phyloP scores from a whole-genome alignment of 2,888 invertebrate species.

The Drosophila seclusa region DNA sequence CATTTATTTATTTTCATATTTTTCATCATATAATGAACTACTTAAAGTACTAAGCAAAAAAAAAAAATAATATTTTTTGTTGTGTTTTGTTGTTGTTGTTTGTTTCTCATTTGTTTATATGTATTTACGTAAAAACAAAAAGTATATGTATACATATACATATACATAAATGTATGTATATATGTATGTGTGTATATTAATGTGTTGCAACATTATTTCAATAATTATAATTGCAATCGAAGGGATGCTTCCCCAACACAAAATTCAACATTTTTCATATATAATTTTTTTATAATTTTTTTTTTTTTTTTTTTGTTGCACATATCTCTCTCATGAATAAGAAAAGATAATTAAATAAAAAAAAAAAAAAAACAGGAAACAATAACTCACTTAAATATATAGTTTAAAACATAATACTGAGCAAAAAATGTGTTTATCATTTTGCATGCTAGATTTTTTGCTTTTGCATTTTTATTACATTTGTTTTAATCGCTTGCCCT shows the following conservation, averaged over 20 bases:
- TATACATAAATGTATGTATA: not conserved
- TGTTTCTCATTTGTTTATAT: constrained; percentile 26
- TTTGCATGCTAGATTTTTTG: constrained; percentile 65
- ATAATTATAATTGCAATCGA: constrained; percentile 57
- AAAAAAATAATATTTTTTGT: constrained; percentile 55
- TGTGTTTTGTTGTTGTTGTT: constrained; percentile 9
- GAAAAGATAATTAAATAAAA: constrained; percentile 43
- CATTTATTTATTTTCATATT: constrained; percentile 75
- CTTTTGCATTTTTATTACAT: constrained; percentile 50
- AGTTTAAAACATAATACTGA: constrained; percentile 85
- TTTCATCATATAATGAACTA: constrained; percentile 80
- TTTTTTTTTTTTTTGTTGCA: constrained; percentile 12
- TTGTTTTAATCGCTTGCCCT: constrained; percentile 52
- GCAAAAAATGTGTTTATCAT: constrained; percentile 81
- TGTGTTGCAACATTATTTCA: constrained; percentile 39
- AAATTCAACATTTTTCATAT: constrained; percentile 32
- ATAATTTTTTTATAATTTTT: constrained; percentile 11
- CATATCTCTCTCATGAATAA: constrained; percentile 19
- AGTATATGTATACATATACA: constrained; percentile 12
- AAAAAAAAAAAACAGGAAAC: constrained; percentile 62
- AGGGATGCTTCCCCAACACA: constrained; percentile 37
- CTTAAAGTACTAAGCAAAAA: constrained; percentile 70
- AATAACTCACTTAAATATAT: constrained; percentile 82
- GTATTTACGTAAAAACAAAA: constrained; percentile 46
- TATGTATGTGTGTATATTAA: constrained; percentile 28